Base-by-base conservation (phyloP, 1,140 invertebrate species). In the Mamestra configurata region DNA sequence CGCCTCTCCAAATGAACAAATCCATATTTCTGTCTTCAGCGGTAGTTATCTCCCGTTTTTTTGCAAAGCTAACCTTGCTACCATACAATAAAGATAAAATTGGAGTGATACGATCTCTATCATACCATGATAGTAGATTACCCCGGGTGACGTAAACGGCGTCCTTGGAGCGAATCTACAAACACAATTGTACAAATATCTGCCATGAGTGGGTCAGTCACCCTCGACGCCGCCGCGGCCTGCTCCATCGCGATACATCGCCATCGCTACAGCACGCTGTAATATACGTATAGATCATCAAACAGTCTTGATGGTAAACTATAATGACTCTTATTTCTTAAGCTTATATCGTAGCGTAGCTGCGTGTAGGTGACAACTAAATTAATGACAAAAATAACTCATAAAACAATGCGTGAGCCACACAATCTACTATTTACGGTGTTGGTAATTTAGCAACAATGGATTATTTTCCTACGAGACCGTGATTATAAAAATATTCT, bases 131-230 rank as follows among this genome's bases (percentile, higher is more conserved):
- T 81, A 79, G 79, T 82, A 82, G 82, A 86, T 89, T 88, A 86
- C 81, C 83, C 79, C 68, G 73, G 66, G 71, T 92, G 92, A 93
- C 90, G 92, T 89, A 90, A 92, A 89, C 79, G 24, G 64, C 81
- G 92, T 90, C 92, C 92, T 93, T 93, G 92, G 84, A 86, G 79
- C 83, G 82, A 89, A 84, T 88, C 86, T 84, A 91, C 84, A 88
- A 88, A 88, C 88, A 88, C 89, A 90, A 89, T 89, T 89, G 87
- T 86, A 82, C 84, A 90, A 91, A 93, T 90, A 91, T 85, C 83
- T 80, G 51, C 79, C 79, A 77, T 61, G 66, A 84, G 72, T 81
- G 71, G 90, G 88, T 91, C 90, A 89, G 68, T 93, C 87, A 93
- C 90, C 92, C 83, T 71, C 83, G 57, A 46, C 40, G 40, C n/a